Evolutionary conservation across 2,113 vertebrate species (phyloP).

Genomic region (Calidris pugnax): DNA sequence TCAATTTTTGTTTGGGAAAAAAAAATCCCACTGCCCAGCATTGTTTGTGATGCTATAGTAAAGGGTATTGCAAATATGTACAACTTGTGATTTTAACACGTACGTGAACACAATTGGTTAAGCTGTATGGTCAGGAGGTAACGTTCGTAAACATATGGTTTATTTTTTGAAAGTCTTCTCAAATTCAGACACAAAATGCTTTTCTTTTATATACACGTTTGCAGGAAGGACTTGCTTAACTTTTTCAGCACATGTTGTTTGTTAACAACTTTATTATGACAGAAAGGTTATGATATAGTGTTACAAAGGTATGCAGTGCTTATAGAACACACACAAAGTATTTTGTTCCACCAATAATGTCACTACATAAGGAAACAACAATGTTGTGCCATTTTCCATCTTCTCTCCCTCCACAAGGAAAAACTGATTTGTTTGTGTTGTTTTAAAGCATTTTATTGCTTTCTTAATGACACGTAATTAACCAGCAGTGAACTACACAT

Average conservation of each 20-base stretch:
- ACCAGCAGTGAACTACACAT: neutral
- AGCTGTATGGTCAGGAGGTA: neutral
- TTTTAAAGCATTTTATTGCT: neutral
- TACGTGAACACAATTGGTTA: neutral
- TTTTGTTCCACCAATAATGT: neutral
- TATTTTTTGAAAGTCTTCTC: neutral
- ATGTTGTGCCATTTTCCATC: neutral
- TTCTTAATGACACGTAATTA: neutral
- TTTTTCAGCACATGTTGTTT: neutral
- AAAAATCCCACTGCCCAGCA: fast-evolving
- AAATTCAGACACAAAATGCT: neutral
- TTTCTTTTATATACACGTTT: neutral
- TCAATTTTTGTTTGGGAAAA: neutral
- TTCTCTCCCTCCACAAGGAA: neutral
- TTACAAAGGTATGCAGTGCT: neutral
- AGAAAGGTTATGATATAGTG: neutral
- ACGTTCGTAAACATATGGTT: neutral
- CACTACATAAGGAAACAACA: neutral
- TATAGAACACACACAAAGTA: neutral
- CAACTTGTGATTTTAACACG: neutral
- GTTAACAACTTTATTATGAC: neutral
- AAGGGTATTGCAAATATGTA: neutral
- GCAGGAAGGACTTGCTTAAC: neutral
- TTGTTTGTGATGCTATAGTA: neutral
- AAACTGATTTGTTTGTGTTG: neutral